Evolutionary conservation across 1,140 invertebrate species (phyloP), one percentile per base, ranked within the genome.

Genomic region (Musca domestica): DNA sequence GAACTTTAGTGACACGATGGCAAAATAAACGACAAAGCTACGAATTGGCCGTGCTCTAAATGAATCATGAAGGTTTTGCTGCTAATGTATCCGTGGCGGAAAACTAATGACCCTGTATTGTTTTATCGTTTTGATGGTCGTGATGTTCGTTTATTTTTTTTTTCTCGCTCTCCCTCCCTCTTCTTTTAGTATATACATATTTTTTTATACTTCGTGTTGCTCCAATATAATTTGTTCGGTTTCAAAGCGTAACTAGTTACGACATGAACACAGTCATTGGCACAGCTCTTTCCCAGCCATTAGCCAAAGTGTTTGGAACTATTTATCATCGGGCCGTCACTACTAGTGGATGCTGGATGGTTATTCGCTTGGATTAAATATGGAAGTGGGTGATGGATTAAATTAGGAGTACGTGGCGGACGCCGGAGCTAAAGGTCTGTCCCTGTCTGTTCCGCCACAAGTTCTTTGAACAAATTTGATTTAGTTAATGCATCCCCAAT

Each of bases 231-330:
- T 41, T 41, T 41, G 34, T 41, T 41, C 34, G 2, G 6, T 41
- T 41, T 10, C 12, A 41, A 41, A 41, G 12, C 27, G 27, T 9
- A 7, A 41, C 34, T 41, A 2, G 34, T 41, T 41, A 41, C 34
- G 34, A 41, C 34, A 41, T 12, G 10, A 41, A 41, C 34, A 10
- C 34, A 41, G 34, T 41, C 34, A 41, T 10, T 41, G 10, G 12
- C 34, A 41, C 10, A 4, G 27, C 9, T 30, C 27, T 30, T 41
- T 61, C n/a, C 19, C 17, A 30, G 34, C 27, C 56, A 61, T 61
- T 61, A 61, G 19, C 56, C 27, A 34, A 61, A 61, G 56, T 61
- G 56, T 61, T 61, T 34, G 27, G 17, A 61, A 61, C 56, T 61
- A 61, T 61, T 61, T 61, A 61, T 41, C 56, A 61, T 61, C 19